A percentile compares a stretch with the other conserved stretches of the same genome.
These are phyloP conservation scores for Coleophora deauratella DNA, from an alignment of 2,888 invertebrate genomes.

Conservation along the genomic window DNA sequence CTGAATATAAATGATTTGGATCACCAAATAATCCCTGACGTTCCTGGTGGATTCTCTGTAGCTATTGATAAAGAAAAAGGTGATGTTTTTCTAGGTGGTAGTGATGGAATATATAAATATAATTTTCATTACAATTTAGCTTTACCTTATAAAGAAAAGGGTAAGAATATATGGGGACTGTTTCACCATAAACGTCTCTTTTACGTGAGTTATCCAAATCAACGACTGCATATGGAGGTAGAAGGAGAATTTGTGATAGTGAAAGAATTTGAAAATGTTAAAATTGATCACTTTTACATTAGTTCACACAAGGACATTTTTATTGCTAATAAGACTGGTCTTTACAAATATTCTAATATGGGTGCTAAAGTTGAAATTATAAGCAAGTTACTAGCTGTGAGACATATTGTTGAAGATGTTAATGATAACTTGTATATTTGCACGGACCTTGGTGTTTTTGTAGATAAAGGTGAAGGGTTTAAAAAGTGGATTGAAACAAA, in stretches of 20 bases:
- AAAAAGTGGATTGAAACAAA: conserved; percentile 32
- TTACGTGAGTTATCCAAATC: conserved; percentile 50
- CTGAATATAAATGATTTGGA: conserved; percentile 36
- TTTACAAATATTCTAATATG: conserved; percentile 35
- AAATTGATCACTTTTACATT: conserved; percentile 44
- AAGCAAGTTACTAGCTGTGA: conserved; percentile 34
- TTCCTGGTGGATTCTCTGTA: conserved; percentile 43
- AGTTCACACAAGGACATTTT: conserved; percentile 29
- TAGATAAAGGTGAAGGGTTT: conserved; percentile 20
- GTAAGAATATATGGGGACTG: conserved; percentile 44
- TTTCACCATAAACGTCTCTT: conserved; percentile 42
- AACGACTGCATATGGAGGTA: conserved; percentile 38
- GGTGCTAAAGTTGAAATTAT: conserved; percentile 21
- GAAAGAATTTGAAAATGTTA: conserved; percentile 40
- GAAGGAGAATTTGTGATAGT: conserved; percentile 41
- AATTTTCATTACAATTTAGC: conserved; percentile 42
- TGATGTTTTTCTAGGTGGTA: conserved; percentile 47
- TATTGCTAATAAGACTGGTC: conserved; percentile 43
- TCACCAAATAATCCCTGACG: conserved; percentile 35
- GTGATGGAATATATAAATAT: conserved; percentile 49
- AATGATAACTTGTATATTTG: conserved; percentile 39
- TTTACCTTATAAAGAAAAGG: conserved; percentile 41
- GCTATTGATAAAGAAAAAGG: conserved; percentile 42
- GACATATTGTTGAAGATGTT: conserved; percentile 48
- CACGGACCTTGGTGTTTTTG: conserved; percentile 39